These are phyloP conservation scores for Ctena decussata DNA, from an alignment of 2,888 invertebrate genomes.

Conservation along the genomic window DNA sequence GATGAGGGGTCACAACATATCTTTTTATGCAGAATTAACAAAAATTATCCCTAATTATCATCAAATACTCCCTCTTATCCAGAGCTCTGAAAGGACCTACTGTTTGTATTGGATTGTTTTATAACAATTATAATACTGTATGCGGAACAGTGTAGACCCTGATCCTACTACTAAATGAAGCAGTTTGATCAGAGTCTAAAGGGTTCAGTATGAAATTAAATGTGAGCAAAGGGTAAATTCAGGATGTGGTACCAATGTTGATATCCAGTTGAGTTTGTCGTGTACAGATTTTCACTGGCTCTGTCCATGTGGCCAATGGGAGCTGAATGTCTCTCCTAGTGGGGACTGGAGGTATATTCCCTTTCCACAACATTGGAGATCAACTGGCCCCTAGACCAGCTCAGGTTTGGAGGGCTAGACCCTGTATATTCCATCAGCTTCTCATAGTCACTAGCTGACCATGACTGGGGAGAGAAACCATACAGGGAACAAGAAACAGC, in stretches of 20 bases:
- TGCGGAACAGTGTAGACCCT: too few relatives aligned
- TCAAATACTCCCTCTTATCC: too few relatives aligned
- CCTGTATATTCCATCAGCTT: constrained; percentile 14
- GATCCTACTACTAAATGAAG: too few relatives aligned
- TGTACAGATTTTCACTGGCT: constrained; percentile 1
- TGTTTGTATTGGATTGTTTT: too few relatives aligned
- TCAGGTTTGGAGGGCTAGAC: neutral
- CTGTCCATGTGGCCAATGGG: constrained; percentile 9
- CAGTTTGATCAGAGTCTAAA: too few relatives aligned
- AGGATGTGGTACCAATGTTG: neutral
- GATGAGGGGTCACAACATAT: too few relatives aligned
- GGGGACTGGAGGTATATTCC: constrained; percentile 12
- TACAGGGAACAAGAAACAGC: neutral
- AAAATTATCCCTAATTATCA: too few relatives aligned
- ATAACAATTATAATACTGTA: too few relatives aligned
- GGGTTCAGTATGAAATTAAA: too few relatives aligned
- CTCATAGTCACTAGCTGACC: constrained; percentile 6
- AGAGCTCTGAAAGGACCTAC: too few relatives aligned
- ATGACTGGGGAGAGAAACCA: constrained; percentile 8
- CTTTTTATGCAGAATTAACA: too few relatives aligned
- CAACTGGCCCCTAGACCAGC: constrained; percentile 11
- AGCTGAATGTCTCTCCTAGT: constrained; percentile 7
- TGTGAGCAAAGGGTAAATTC: too few relatives aligned
- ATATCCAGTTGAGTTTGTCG: neutral
- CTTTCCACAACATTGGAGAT: constrained; percentile 17